phyloP scores from a whole-genome alignment of 1,140 invertebrate genomes.

The Polyergus mexicanus region DNA sequence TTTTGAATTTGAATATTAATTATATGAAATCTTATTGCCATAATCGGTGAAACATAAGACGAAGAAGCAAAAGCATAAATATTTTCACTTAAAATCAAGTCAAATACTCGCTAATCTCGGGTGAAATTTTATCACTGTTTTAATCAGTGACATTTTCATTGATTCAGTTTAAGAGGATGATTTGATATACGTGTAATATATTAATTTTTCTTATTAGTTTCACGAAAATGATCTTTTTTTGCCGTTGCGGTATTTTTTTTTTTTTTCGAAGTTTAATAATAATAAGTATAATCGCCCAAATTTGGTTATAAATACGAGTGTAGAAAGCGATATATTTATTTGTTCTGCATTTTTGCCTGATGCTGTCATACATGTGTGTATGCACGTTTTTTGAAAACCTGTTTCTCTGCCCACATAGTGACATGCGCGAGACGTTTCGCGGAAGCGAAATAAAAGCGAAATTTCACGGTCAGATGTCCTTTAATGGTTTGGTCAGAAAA shows the following conservation, averaged over 20 bases:
- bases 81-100: too few species aligned
- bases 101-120: too few species aligned
- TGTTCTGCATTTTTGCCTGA: conserved; percentile 8
- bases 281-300: background rate
- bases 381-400: conserved; percentile 30
- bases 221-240: background rate
- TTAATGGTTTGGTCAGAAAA: conserved; percentile 26
- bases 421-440: background rate
- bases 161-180: too few species aligned
- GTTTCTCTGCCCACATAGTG: conserved; percentile 6
- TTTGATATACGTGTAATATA: too few species aligned
- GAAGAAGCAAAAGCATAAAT: too few species aligned
- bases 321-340: background rate
- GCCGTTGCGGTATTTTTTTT: background rate
- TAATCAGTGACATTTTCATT: too few species aligned
- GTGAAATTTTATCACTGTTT: too few species aligned
- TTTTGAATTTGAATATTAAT: too few species aligned
- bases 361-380: background rate
- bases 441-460: conserved; percentile 28
- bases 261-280: background rate
- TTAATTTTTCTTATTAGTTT: too few species aligned
- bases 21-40: too few species aligned
- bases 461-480: conserved; percentile 20
- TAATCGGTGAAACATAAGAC: too few species aligned
- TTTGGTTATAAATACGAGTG: background rate